phyloP scores from a whole-genome alignment of 2,113 vertebrate species.

The Ammospiza caudacuta region DNA sequence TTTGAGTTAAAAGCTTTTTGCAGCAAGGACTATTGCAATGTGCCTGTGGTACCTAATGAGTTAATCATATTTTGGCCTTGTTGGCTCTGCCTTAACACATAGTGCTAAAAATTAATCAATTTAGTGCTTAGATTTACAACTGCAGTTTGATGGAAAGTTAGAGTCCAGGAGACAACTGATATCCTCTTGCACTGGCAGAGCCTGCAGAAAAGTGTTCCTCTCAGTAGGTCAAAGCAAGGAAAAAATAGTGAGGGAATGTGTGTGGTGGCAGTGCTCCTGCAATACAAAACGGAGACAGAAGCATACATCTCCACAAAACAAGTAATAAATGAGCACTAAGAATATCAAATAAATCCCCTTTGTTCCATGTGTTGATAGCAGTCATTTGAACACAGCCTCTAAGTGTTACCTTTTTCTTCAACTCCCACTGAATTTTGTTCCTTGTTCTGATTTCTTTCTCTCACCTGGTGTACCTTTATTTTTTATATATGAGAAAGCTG shows the following conservation, averaged over 20 bases:
- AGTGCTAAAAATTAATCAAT: slow-evolving; percentile 53
- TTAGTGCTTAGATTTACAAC: slow-evolving; percentile 59
- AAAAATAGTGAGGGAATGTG: not conserved
- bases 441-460: not conserved
- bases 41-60: not conserved
- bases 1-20: not conserved
- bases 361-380: not conserved
- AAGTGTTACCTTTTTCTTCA: not conserved
- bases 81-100: not conserved
- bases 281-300: not conserved
- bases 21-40: not conserved
- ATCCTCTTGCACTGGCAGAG: slow-evolving; percentile 30
- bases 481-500: not conserved
- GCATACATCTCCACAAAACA: not conserved
- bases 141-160: slow-evolving; percentile 37
- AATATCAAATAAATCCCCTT: not conserved
- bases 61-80: not conserved
- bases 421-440: not conserved
- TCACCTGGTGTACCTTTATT: not conserved
- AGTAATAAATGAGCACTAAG: not conserved
- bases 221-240: slow-evolving; percentile 23
- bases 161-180: not conserved
- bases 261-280: not conserved
- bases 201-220: not conserved
- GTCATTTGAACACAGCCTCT: not conserved